A percentile compares a stretch with the other conserved stretches of the same genome.
Conservation (phyloP, 2,113 vertebrate species). For the Aptenodytes forsteri region DNA sequence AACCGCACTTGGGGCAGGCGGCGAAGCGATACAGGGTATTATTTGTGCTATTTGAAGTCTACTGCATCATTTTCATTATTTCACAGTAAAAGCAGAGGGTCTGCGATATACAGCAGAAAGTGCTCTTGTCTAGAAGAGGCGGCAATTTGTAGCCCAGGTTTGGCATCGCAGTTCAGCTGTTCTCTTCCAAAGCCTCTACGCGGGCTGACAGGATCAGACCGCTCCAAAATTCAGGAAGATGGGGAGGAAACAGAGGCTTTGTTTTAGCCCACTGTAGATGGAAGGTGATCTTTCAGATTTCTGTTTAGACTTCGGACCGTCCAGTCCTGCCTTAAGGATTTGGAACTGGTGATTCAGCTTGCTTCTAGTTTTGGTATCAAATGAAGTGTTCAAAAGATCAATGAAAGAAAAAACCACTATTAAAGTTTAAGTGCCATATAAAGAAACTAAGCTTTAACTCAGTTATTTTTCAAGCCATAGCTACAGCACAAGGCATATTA, state of each 20-base stretch:
- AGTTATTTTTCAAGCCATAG: conserved; percentile 23
- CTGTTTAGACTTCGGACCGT: background rate
- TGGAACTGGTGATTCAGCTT: background rate
- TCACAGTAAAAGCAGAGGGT: background rate
- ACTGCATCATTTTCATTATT: background rate
- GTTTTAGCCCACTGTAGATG: background rate
- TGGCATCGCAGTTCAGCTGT: background rate
- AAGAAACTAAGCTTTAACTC: conserved; percentile 2
- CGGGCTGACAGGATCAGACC: background rate
- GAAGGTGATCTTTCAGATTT: background rate
- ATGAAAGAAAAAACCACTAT: background rate
- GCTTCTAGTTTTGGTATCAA: background rate
- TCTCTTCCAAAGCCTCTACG: background rate
- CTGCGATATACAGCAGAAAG: background rate
- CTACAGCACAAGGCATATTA: background rate
- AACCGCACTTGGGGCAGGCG: background rate
- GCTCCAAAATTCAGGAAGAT: background rate
- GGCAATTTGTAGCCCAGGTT: background rate
- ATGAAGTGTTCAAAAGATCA: background rate
- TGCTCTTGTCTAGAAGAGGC: background rate
- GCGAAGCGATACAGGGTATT: background rate
- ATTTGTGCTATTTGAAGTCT: background rate
- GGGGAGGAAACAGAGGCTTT: background rate
- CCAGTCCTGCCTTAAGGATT: background rate
- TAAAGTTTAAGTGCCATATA: background rate